Evolutionary conservation across 53 echinoderm and acorn worm genomes (phyloP), one percentile per base, ranked within the genome.

Genomic region (Apostichopus leukothele): DNA sequence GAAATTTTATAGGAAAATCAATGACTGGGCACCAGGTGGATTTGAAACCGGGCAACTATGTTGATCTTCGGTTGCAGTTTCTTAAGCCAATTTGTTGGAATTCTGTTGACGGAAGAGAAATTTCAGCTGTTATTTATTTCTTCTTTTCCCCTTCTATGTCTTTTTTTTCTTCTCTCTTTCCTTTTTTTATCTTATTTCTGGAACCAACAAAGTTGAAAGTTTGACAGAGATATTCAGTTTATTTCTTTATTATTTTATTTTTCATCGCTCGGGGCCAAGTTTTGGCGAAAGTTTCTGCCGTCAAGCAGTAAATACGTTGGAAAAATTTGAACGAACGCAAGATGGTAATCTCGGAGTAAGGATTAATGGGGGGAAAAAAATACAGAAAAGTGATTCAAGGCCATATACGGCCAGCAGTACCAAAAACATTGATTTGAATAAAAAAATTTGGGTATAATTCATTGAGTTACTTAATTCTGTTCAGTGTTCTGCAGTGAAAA

Each of bases 1-100:
- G 81, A 81, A 81, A 81, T 81, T 59, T 81, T 81, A 81, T 81
- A 81, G 81, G 81, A 81, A 81, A 81, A 81, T 81, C 81, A 81
- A 81, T 81, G 81, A 16, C 55, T 16, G 11, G 81, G 81, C 81
- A 81, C 81, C 81, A 81, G 81, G 81, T 81, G 81, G 81, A 81
- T 54, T 22, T 22, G 6, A 81, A 81, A 51, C 55, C 54, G 81
- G 4, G 12, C 19, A 81, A 54, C 22, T 53, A 11, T 6, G 22
- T 16, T 81, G 81, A 81, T 81, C 81, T 81, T 81, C 54, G 81
- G 59, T 81, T 81, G 81, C 81, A 25, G 55, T 59, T 81, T 59
- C 25, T 23, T 22, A 59, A 81, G 81, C 81, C 81, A 81, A 81
- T 81, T 81, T 81, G n/a, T 9, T 19, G 16, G 71, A n/a, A 71